These are phyloP conservation scores for Tipula unca DNA, from an alignment of 2,888 invertebrate species.

Conservation along the genomic window DNA sequence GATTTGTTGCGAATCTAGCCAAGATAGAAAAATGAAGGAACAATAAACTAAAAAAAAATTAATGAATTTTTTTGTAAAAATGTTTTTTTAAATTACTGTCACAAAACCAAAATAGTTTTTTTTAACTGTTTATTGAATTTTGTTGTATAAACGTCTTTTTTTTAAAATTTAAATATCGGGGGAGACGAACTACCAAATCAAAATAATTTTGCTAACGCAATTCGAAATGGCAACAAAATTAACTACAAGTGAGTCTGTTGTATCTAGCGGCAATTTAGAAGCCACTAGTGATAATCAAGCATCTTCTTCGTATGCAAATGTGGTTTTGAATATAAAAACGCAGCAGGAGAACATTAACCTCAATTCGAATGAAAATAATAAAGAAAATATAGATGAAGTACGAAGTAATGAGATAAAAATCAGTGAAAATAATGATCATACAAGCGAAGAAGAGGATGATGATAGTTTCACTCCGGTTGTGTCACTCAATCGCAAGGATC, in stretches of 20 bases:
- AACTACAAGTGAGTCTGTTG: not conserved
- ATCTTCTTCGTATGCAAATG: slow-evolving; percentile 62
- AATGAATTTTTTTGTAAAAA: not conserved
- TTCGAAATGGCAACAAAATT: slow-evolving; percentile 17
- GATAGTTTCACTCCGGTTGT: slow-evolving; percentile 41
- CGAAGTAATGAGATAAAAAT: not conserved
- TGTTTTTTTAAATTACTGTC: not conserved
- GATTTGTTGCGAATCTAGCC: not conserved
- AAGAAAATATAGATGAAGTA: slow-evolving; percentile 21
- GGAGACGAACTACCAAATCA: not conserved
- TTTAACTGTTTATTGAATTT: not conserved
- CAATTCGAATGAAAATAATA: slow-evolving; percentile 21
- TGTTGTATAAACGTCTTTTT: not conserved
- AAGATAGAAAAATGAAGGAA: not conserved
- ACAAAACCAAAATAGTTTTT: not conserved
- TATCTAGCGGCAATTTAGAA: not conserved
- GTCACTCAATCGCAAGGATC: slow-evolving; percentile 40
- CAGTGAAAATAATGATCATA: slow-evolving; percentile 28
- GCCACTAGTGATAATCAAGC: slow-evolving; percentile 41
- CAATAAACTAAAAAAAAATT: not conserved
- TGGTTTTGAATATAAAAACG: slow-evolving; percentile 49
- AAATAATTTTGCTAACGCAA: not conserved
- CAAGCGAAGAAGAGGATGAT: slow-evolving; percentile 38
- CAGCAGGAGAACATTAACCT: not conserved
- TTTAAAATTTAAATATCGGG: not conserved